These are phyloP conservation scores for Hyla sarda DNA, from an alignment of 2,113 vertebrate species.

Conservation along the genomic window DNA sequence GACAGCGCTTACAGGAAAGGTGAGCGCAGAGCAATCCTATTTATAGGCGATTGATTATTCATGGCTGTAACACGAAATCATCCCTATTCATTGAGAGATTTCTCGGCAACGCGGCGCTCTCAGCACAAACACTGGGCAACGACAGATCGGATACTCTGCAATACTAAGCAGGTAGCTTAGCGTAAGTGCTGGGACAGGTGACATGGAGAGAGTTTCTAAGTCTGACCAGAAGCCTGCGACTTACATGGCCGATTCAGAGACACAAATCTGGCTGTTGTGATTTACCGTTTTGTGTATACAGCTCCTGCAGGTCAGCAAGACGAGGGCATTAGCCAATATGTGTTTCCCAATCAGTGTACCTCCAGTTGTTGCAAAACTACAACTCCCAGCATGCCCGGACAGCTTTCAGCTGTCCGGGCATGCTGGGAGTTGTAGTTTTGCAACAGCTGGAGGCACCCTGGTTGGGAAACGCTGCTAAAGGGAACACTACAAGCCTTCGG, in stretches of 20 bases:
- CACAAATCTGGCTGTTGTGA: neutral
- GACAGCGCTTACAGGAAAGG: slow-evolving; percentile 50
- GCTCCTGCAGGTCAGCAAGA: neutral
- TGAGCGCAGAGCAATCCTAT: slow-evolving; percentile 4
- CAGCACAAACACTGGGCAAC: neutral
- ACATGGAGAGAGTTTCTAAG: neutral
- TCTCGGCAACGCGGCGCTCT: slow-evolving; percentile 30
- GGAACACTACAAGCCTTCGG: no score
- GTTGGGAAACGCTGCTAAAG: no score
- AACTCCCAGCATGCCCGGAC: no score
- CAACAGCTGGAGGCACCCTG: no score
- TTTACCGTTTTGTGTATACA: neutral
- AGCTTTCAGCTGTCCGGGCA: no score
- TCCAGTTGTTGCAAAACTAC: no score
- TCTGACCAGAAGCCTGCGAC: neutral
- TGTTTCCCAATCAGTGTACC: no score
- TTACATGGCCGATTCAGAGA: neutral
- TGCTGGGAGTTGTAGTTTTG: no score
- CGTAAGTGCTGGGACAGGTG: neutral
- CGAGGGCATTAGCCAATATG: no score
- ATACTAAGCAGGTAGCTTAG: neutral
- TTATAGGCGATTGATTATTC: slow-evolving; percentile 53
- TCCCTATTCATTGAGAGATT: slow-evolving; percentile 47
- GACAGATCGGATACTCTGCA: neutral
- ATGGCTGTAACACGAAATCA: slow-evolving; percentile 33